Conservation (phyloP, 2,888 invertebrate genomes). For the Mechanitis messenoides region DNA sequence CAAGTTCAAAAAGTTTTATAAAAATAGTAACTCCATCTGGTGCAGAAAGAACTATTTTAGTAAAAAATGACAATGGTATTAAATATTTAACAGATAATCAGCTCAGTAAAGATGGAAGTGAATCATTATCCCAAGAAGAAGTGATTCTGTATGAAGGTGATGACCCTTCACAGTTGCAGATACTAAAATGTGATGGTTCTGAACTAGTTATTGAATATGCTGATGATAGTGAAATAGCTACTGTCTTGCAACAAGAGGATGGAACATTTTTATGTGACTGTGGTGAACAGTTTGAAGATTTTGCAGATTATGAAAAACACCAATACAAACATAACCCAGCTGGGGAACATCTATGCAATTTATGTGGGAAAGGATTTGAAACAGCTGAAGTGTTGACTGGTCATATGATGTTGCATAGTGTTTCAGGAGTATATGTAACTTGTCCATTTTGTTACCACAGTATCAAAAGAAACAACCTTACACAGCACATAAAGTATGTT, state of each 20-base stretch:
- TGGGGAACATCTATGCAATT: constrained; percentile 58
- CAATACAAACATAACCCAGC: constrained; percentile 60
- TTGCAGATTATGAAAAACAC: constrained; percentile 63
- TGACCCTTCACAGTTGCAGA: constrained; percentile 62
- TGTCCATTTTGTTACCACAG: constrained; percentile 66
- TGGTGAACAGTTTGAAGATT: constrained; percentile 62
- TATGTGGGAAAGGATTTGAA: constrained; percentile 70
- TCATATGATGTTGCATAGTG: constrained; percentile 64
- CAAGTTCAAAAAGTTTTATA: constrained; percentile 47
- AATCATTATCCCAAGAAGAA: constrained; percentile 51
- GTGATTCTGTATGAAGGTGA: constrained; percentile 68
- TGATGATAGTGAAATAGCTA: constrained; percentile 61
- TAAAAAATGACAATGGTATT: constrained; percentile 52
- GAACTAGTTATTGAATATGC: constrained; percentile 69
- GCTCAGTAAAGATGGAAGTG: constrained; percentile 46
- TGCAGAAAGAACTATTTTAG: constrained; percentile 54
- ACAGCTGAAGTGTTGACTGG: constrained; percentile 64
- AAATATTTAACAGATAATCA: constrained; percentile 57
- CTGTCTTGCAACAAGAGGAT: constrained; percentile 62
- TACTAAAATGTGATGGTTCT: constrained; percentile 64
- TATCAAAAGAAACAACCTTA: constrained; percentile 57
- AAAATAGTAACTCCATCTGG: constrained; percentile 58
- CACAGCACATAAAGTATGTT: constrained; percentile 68
- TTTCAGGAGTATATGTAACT: constrained; percentile 47
- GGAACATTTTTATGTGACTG: constrained; percentile 67